Evolutionary conservation across 2,888 invertebrate species (phyloP).

Genomic region (Dynastes tityus): DNA sequence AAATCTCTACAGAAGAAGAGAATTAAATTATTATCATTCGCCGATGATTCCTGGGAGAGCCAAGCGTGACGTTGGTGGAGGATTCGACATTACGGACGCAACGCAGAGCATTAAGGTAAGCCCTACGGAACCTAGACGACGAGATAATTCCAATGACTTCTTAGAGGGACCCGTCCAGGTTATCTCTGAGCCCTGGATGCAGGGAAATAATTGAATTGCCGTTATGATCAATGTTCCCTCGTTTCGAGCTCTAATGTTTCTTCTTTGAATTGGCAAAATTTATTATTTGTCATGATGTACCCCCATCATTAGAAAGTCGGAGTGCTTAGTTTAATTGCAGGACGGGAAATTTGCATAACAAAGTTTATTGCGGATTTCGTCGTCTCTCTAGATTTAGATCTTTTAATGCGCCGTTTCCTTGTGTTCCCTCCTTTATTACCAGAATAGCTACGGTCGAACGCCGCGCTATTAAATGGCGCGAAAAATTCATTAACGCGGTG

Average conservation of each 20-base stretch:
- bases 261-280: conserved; percentile 19
- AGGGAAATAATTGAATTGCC: conserved; percentile 25
- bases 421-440: neutral
- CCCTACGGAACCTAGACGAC: conserved; percentile 29
- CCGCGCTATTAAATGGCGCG: neutral
- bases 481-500: too few species aligned
- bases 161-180: conserved; percentile 21
- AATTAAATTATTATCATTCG: conserved; percentile 39
- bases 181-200: neutral
- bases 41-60: neutral
- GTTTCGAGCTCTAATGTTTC: neutral
- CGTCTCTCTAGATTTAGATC: neutral
- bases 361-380: conserved; percentile 3
- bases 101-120: conserved; percentile 25
- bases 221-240: conserved; percentile 25
- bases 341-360: conserved; percentile 4
- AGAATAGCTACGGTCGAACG: neutral
- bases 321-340: neutral
- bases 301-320: neutral
- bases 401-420: neutral
- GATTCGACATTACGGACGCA: conserved; percentile 5
- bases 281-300: conserved; percentile 8
- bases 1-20: conserved; percentile 26
- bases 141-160: conserved; percentile 32
- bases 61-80: conserved; percentile 8